Base-by-base conservation (phyloP, 2,888 invertebrate species). In the Athrips mouffetella region DNA sequence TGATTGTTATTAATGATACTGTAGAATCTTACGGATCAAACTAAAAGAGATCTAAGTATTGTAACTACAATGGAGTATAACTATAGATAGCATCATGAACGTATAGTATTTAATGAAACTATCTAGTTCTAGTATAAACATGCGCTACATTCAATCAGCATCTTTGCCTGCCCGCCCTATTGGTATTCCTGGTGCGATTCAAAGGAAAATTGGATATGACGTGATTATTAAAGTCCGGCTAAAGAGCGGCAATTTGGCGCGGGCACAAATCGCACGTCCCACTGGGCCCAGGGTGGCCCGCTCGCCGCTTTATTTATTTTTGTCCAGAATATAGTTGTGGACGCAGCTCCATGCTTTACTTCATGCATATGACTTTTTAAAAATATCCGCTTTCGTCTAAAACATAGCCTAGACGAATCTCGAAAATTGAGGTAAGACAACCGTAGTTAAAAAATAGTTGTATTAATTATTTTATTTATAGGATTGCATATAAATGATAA, bases 181-280 rank as follows among this genome's bases (percentile, higher is more conserved):
- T 79, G 66, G 63, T 85, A 86, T 85, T 85, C 85, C 65, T 56
- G 47, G 47, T 58, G 62, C 76, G 77, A 74, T 71, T 61, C 63
- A 63, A 72, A 75, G 65, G 80, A 78, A 83, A 84, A 85, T 85
- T 85, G 85, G 78, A 80, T 82, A 82, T 83, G 84, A 76, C 80
- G 82, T 83, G 84, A 84, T 85, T 85, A 85, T 83, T 74, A 78
- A 76, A 83, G 79, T 74, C 74, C 69, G 66, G 60, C 79, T 83
- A 83, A 83, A 82, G 84, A 83, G 79, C 74, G 72, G 74, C 82
- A 83, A 83, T 84, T 84, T 80, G 78, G 83, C 73, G 67, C 60
- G 70, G 70, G 76, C 62, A 72, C 80, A 80, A 83, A 81, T 82
- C 76, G 79, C 53, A 60, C 54, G 70, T 73, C 80, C 82, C 81